Evolutionary conservation across 2,888 invertebrate species (phyloP).

Genomic region (Erebia ligea): DNA sequence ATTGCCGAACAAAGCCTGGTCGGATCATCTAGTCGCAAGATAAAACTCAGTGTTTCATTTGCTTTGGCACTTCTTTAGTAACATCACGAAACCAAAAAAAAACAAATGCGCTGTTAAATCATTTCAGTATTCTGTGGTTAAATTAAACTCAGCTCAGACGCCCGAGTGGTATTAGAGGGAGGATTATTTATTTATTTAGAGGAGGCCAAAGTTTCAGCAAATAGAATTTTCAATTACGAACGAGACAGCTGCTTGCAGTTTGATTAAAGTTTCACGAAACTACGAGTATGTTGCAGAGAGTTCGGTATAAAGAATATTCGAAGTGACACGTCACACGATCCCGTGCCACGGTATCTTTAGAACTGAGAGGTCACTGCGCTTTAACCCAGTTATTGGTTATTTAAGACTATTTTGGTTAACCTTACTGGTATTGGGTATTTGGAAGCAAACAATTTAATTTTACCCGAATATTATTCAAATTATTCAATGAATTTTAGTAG

Average conservation of each 20-base stretch:
- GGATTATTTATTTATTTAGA: slow-evolving; percentile 19
- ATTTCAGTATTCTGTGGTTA: neutral
- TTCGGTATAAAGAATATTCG: neutral
- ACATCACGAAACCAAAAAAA: neutral
- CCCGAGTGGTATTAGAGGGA: neutral
- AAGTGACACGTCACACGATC: neutral
- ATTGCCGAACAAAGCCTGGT: too few species aligned
- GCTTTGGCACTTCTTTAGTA: neutral
- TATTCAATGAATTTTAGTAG: too few species aligned
- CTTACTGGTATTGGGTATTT: too few species aligned
- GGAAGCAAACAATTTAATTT: too few species aligned
- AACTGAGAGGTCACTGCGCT: neutral
- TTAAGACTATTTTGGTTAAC: neutral
- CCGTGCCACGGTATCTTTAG: neutral
- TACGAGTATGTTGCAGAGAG: neutral
- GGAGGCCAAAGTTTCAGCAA: slow-evolving; percentile 22
- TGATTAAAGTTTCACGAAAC: slow-evolving; percentile 25
- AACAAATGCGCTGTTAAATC: neutral
- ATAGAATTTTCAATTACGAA: slow-evolving; percentile 20
- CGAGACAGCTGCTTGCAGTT: slow-evolving; percentile 20
- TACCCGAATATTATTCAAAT: too few species aligned
- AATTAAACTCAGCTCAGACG: neutral
- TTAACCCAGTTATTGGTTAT: neutral
- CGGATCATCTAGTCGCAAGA: too few species aligned
- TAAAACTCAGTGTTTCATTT: neutral